phyloP scores from a whole-genome alignment of 2,797 vertebrate genomes.

The Melanotaenia parkinsoni region DNA sequence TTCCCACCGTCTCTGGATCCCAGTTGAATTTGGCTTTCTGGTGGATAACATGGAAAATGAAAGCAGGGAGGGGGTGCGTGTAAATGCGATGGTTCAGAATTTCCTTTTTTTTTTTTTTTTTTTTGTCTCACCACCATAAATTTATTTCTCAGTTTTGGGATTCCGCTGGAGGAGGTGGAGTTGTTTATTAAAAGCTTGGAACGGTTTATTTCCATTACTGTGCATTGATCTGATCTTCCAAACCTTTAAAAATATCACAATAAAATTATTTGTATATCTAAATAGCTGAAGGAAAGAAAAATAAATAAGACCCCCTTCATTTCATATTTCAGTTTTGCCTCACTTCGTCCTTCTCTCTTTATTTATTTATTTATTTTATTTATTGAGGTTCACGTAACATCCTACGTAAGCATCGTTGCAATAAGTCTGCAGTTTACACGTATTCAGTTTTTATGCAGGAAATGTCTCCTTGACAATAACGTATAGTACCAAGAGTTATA shows the following conservation, averaged over 20 bases:
- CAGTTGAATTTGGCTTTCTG: constrained; percentile 99
- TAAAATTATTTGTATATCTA: not conserved
- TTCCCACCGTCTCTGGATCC: constrained; percentile 96
- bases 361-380: no score
- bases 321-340: not conserved
- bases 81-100: no score
- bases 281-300: not conserved
- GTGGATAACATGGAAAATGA: constrained; percentile 13
- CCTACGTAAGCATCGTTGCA: no score
- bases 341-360: no score
- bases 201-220: constrained; percentile 14
- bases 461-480: not conserved
- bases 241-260: not conserved
- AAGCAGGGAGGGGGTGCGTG: not conserved
- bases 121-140: no score
- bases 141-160: no score
- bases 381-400: no score
- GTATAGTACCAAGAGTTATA: not conserved
- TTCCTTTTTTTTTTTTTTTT: not conserved
- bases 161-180: not conserved
- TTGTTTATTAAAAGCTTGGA: constrained; percentile 13
- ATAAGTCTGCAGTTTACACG: not conserved
- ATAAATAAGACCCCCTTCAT: not conserved
- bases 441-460: not conserved
- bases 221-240: not conserved